Conservation (phyloP, 2,888 invertebrate species). For the Ochlodes sylvanus region DNA sequence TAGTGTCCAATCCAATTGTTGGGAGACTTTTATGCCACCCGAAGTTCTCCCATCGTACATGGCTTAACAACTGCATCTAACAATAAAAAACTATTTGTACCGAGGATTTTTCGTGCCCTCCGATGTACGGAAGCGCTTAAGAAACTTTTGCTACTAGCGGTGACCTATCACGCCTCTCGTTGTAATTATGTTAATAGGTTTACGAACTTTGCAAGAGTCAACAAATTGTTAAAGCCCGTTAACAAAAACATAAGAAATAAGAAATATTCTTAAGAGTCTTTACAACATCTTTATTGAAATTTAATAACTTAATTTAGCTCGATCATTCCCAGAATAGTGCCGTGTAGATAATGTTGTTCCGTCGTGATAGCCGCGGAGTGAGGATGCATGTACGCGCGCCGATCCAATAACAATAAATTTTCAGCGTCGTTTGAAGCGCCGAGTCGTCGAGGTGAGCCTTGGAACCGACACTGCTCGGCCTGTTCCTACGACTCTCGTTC, state of each 20-base stretch:
- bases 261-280: conserved; percentile 19
- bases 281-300: not conserved
- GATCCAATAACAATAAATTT: conserved; percentile 84
- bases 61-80: too few relatives aligned
- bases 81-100: too few relatives aligned
- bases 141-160: too few relatives aligned
- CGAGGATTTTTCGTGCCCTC: too few relatives aligned
- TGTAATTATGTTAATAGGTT: too few relatives aligned
- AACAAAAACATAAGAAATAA: conserved; percentile 37
- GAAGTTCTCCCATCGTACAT: too few relatives aligned
- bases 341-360: conserved; percentile 76
- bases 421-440: conserved; percentile 78
- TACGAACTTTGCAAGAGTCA: too few relatives aligned
- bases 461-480: conserved; percentile 42
- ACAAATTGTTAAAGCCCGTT: not conserved
- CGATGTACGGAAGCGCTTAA: too few relatives aligned
- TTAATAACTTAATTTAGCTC: conserved; percentile 32
- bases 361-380: conserved; percentile 83
- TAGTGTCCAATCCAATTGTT: too few relatives aligned
- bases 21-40: too few relatives aligned
- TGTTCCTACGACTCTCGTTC: conserved; percentile 29
- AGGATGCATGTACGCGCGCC: conserved; percentile 82
- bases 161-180: too few relatives aligned
- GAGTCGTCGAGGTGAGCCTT: conserved; percentile 62
- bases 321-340: conserved; percentile 52